Conservation (phyloP, 2,888 invertebrate genomes). For the Phytoseiulus persimilis region DNA sequence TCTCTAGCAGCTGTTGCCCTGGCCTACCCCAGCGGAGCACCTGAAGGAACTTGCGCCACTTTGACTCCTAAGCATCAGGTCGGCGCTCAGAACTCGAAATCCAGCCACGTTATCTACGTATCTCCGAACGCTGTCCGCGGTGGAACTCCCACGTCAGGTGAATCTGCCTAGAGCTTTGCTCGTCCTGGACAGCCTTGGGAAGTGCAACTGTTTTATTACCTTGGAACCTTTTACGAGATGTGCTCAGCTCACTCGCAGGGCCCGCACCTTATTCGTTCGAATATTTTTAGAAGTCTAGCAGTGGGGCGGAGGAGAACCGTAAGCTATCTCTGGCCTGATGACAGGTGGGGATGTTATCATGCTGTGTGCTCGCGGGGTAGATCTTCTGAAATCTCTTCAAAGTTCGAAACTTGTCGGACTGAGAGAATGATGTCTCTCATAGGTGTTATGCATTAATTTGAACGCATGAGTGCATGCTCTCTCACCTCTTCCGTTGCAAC, state of each 20-base stretch:
- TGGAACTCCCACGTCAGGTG: slow-evolving; percentile 5
- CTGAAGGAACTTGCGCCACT: slow-evolving; percentile 34
- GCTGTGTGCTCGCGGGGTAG: no score
- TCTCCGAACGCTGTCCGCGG: slow-evolving; percentile 6
- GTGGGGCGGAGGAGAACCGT: not conserved
- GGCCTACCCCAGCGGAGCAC: slow-evolving; percentile 41
- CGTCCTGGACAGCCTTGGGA: not conserved
- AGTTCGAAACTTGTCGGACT: not conserved
- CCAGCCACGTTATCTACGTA: slow-evolving; percentile 40
- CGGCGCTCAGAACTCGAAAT: slow-evolving; percentile 38
- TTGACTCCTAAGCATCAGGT: slow-evolving; percentile 40
- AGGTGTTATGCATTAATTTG: not conserved
- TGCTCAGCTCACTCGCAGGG: no score
- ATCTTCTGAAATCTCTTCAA: no score
- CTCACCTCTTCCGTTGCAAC: not conserved
- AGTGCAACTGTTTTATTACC: not conserved
- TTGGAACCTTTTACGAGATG: not conserved
- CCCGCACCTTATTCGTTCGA: no score
- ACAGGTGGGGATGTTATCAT: not conserved
- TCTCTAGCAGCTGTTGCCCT: not conserved
- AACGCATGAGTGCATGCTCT: not conserved
- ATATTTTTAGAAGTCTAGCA: not conserved
- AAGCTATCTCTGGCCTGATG: not conserved
- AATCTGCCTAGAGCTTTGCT: not conserved
- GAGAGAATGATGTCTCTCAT: not conserved